Evolutionary conservation across 1,140 invertebrate genomes (phyloP).

Genomic region (Venturia canescens): DNA sequence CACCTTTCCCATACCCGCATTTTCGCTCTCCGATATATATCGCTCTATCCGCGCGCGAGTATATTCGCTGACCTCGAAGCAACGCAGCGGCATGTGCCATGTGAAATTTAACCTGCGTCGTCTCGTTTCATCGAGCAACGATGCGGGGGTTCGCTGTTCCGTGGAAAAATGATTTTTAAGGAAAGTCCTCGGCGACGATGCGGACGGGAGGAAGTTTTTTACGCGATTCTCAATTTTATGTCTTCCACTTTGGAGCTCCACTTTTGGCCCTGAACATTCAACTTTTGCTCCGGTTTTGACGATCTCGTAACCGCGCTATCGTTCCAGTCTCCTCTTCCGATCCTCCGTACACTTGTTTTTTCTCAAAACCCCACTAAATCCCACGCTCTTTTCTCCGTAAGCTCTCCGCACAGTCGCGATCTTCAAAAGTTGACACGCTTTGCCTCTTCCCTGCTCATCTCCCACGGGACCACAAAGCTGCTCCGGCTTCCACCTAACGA

Average conservation of each 20-base stretch:
- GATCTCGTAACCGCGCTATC: too few relatives aligned
- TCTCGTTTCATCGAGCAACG: slow-evolving; percentile 1
- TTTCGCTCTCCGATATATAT: slow-evolving; percentile 34
- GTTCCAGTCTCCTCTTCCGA: not conserved
- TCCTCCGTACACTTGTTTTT: not conserved
- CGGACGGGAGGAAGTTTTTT: too few relatives aligned
- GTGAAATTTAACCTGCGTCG: not conserved
- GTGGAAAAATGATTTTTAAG: not conserved
- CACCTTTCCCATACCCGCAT: slow-evolving; percentile 57
- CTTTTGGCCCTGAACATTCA: too few relatives aligned
- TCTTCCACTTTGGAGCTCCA: too few relatives aligned
- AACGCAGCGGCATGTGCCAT: not conserved
- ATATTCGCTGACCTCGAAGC: not conserved
- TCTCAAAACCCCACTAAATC: not conserved
- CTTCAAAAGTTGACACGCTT: slow-evolving; percentile 16
- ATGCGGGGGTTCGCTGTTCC: too few relatives aligned
- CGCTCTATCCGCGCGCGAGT: not conserved
- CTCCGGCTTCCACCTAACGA: slow-evolving; percentile 56
- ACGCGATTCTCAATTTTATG: too few relatives aligned
- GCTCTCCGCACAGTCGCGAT: not conserved
- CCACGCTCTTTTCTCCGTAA: slow-evolving; percentile 42
- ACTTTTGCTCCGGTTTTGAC: too few relatives aligned
- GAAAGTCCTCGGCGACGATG: too few relatives aligned
- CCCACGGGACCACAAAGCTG: slow-evolving; percentile 14
- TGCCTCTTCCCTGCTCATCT: slow-evolving; percentile 13